Base-by-base conservation (phyloP, 2,797 vertebrate species). In the Phoeniculus purpureus region DNA sequence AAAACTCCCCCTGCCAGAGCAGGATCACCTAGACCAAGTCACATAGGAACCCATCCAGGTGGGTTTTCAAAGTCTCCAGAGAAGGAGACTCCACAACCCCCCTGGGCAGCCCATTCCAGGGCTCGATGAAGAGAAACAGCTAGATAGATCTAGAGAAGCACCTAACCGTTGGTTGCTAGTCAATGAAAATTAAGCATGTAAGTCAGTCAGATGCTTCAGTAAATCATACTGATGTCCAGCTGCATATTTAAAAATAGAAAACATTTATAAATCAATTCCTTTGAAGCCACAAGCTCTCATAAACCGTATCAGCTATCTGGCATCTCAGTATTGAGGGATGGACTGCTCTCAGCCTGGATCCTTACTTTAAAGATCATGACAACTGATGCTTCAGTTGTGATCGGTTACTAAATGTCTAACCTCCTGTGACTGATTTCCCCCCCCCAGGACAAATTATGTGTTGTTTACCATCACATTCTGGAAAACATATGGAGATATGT, bases 231-330 rank as follows among this genome's bases (percentile, higher is more conserved):
- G 31, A 52, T 47, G 18, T 85, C 84, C 79, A 91, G 55, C 75
- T 85, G 67, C 1, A 2, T 50, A 62, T 89, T 85, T 85, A 77
- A 88, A 88, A 93, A 86, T 47, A 87, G 25, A 68, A 87, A 75
- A 90, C 68, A 74, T 75, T 78, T 81, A 62, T 43, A 87, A 90
- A 92, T 92, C 85, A 91, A 29, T 79, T 75, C 58, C 15, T 86
- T 84, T 90, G 65, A 65, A 85, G 52, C 47, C 32, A 25, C n/a
- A 88, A 58, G 12, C 65, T 61, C 32, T 50, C 32, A 47, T 47
- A 88, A 81, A 71, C 61, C 14, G 3, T 67, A 71, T 26, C 84
- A 68, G 45, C 64, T 89, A 19, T 51, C 20, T 91, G 82, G 50
- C 34, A 68, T 75, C 56, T 81, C 47, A 54, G 7, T n/a, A 66